Percentiles rank a stretch among this genome's conserved stretches.
Evolutionary conservation across 1,140 invertebrate species (phyloP).

Genomic region (Drosophila aff.): DNA sequence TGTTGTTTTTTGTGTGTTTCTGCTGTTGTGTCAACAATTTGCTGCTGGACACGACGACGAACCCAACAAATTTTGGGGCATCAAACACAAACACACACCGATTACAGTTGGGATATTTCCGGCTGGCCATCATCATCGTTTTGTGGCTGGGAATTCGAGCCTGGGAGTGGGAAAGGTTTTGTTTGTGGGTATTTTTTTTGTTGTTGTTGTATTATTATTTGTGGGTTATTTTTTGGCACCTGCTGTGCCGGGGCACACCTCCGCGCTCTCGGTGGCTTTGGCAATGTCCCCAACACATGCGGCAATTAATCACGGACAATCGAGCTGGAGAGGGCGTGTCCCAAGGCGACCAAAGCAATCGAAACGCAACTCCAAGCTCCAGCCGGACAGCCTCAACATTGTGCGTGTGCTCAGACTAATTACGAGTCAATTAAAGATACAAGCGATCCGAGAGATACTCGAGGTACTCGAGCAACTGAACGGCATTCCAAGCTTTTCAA

Average conservation of each 20-base stretch:
- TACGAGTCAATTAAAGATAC: slow-evolving; percentile 50
- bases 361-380: slow-evolving; percentile 23
- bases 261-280: neutral
- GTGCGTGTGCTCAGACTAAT: slow-evolving; percentile 57
- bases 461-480: slow-evolving; percentile 12
- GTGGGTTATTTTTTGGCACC: slow-evolving; percentile 27
- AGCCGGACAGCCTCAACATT: slow-evolving; percentile 42
- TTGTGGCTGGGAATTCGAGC: slow-evolving; percentile 25
- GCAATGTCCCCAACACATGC: slow-evolving; percentile 32
- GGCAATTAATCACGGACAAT: slow-evolving; percentile 38
- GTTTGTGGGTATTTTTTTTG: slow-evolving; percentile 4
- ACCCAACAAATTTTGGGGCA: slow-evolving; percentile 18
- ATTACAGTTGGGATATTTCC: slow-evolving; percentile 33
- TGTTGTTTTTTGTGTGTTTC: neutral
- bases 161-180: slow-evolving; percentile 19
- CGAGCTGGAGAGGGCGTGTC: slow-evolving; percentile 2
- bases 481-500: slow-evolving; percentile 37
- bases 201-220: neutral
- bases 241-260: slow-evolving; percentile 27
- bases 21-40: slow-evolving; percentile 40
- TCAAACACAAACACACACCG: neutral
- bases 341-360: slow-evolving; percentile 1
- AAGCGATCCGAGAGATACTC: slow-evolving; percentile 10
- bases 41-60: slow-evolving; percentile 24
- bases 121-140: slow-evolving; percentile 42